Evolutionary conservation across 2,113 vertebrate species (phyloP).

Genomic region (Chloropsis hardwickii): DNA sequence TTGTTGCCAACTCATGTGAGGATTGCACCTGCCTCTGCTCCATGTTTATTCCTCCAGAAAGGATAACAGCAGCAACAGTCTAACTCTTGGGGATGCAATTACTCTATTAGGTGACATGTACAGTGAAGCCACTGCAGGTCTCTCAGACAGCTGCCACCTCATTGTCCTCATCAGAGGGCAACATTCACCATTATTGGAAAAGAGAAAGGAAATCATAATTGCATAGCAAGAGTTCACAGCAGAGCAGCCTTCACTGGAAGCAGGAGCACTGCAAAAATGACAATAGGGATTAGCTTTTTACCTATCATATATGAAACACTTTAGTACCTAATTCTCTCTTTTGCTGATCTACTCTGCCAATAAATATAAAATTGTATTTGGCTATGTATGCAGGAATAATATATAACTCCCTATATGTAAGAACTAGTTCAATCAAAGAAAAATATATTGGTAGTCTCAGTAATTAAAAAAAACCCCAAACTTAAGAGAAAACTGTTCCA

Average conservation of each 20-base stretch:
- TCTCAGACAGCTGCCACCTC: background rate
- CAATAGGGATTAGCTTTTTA: background rate
- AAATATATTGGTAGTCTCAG: background rate
- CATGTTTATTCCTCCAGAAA: background rate
- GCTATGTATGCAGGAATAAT: background rate
- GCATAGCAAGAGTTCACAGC: background rate
- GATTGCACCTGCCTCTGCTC: background rate
- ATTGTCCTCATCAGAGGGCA: background rate
- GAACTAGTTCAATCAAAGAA: background rate
- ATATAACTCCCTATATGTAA: fast-evolving
- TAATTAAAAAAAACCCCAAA: fast-evolving
- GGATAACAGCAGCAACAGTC: background rate
- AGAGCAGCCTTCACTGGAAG: fast-evolving
- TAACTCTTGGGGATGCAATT: background rate
- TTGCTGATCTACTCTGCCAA: background rate
- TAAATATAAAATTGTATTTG: background rate
- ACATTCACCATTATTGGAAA: fast-evolving
- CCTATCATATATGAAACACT: fast-evolving
- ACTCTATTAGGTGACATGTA: background rate
- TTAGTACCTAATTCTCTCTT: background rate
- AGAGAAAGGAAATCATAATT: fast-evolving
- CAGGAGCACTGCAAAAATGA: background rate
- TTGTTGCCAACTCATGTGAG: background rate
- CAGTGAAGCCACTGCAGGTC: background rate
- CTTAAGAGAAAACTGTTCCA: background rate